Conservation (phyloP, 2,113 vertebrate genomes). For the Montifringilla adamsi region DNA sequence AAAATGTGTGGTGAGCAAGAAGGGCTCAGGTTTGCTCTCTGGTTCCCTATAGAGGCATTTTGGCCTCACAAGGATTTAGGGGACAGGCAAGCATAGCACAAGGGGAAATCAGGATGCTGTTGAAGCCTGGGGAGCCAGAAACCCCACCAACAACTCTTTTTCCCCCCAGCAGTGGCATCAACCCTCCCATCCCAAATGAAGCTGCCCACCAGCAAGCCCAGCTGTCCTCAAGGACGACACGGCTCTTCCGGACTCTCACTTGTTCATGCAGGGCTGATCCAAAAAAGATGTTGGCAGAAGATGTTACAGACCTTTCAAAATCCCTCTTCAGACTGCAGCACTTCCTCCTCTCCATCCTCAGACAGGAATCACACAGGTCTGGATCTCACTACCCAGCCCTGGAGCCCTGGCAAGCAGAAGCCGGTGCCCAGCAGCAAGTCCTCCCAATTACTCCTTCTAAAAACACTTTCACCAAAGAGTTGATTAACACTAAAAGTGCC, state of each 20-base stretch:
- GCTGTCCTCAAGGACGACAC: not conserved
- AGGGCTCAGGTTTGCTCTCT: not conserved
- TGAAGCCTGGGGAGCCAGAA: not conserved
- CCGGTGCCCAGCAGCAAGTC: not conserved
- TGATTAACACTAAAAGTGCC: not conserved
- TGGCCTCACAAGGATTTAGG: not conserved
- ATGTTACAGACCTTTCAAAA: conserved; percentile 11
- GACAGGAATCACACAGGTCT: not conserved
- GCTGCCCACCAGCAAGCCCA: not conserved
- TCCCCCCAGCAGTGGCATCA: not conserved
- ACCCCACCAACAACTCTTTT: too few species aligned
- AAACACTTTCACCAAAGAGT: not conserved
- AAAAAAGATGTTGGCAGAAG: conserved; percentile 24
- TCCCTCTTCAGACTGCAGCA: not conserved
- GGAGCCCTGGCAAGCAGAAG: not conserved
- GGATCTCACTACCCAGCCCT: not conserved
- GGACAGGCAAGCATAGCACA: not conserved
- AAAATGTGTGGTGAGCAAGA: not conserved
- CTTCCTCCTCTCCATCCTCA: not conserved
- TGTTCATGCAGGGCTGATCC: not conserved
- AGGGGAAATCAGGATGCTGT: not conserved
- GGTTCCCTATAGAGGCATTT: not conserved
- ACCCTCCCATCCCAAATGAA: not conserved
- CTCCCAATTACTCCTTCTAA: not conserved
- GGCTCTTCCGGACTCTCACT: accelerated